Percentiles rank a stretch among this genome's conserved stretches.
These are phyloP conservation scores for Saccopteryx bilineata DNA, from an alignment of 2,113 vertebrate species.

Conservation along the genomic window DNA sequence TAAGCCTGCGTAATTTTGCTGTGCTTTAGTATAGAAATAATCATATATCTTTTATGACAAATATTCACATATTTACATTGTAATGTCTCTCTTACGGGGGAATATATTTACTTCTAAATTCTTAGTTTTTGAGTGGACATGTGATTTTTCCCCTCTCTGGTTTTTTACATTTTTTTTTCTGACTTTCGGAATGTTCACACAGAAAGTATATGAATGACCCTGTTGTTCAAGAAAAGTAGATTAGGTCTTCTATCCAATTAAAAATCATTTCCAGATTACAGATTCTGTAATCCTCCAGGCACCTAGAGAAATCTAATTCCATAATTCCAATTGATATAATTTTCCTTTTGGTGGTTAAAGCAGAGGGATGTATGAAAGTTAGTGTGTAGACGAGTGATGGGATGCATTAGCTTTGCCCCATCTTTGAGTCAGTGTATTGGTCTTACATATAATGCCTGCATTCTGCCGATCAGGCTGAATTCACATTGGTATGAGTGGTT, in stretches of 20 bases:
- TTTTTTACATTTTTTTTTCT: neutral
- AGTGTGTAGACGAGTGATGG: too few relatives aligned
- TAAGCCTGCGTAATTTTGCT: neutral
- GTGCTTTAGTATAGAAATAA: neutral
- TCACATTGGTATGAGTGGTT: neutral
- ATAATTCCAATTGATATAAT: neutral
- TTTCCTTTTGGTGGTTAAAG: slow-evolving; percentile 51
- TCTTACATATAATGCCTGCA: neutral
- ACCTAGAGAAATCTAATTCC: neutral
- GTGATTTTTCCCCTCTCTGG: neutral
- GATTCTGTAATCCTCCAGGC: neutral
- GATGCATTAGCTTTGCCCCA: neutral
- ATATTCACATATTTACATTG: neutral
- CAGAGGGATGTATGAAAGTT: neutral
- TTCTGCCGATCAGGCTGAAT: slow-evolving; percentile 19
- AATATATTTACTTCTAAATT: neutral
- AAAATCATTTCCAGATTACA: neutral
- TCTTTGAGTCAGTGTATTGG: neutral
- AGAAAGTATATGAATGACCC: neutral
- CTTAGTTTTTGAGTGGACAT: neutral
- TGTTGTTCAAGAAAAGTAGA: neutral
- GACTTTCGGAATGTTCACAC: neutral
- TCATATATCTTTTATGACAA: neutral
- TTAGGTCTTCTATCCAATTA: neutral
- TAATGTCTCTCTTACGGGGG: neutral